Evolutionary conservation across 2,888 invertebrate genomes (phyloP).

Genomic region (Criorhina ranunculi): DNA sequence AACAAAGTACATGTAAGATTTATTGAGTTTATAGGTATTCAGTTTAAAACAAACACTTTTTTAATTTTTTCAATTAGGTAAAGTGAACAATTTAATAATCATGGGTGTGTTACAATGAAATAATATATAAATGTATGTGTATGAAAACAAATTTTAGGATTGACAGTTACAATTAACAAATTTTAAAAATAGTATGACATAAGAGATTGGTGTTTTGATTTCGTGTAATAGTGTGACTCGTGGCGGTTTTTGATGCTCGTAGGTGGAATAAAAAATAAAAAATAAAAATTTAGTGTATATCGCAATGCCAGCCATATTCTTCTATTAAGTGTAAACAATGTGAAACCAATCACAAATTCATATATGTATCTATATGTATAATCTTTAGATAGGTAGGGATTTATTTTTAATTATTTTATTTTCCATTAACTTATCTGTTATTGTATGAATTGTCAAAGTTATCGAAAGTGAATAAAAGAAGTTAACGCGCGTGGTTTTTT

Average conservation of each 20-base stretch:
- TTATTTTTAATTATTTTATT: conserved; percentile 45
- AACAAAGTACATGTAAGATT: conserved; percentile 57
- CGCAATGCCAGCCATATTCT: conserved; percentile 76
- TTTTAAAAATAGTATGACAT: conserved; percentile 39
- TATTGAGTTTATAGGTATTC: conserved; percentile 70
- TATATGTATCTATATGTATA: conserved; percentile 55
- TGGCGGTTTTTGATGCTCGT: conserved; percentile 58
- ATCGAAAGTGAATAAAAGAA: conserved; percentile 17
- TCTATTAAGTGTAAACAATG: conserved; percentile 55
- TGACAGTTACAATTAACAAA: conserved; percentile 61
- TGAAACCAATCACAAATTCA: conserved; percentile 57
- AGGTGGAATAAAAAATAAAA: conserved; percentile 37
- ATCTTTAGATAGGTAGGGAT: conserved; percentile 69
- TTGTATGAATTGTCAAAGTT: conserved; percentile 15
- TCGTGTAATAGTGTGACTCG: conserved; percentile 44
- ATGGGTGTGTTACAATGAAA: conserved; percentile 73
- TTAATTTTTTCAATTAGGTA: conserved; percentile 56
- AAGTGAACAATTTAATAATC: conserved; percentile 66
- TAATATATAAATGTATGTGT: conserved; percentile 28
- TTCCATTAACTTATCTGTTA: background rate
- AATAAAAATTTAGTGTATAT: conserved; percentile 59
- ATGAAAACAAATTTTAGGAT: conserved; percentile 65
- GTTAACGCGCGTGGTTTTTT: conserved; percentile 60
- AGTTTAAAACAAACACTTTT: conserved; percentile 54
- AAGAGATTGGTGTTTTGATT: conserved; percentile 49